phyloP scores from a whole-genome alignment of 2,888 invertebrate species.

The Stenchaetothrips biformis region DNA sequence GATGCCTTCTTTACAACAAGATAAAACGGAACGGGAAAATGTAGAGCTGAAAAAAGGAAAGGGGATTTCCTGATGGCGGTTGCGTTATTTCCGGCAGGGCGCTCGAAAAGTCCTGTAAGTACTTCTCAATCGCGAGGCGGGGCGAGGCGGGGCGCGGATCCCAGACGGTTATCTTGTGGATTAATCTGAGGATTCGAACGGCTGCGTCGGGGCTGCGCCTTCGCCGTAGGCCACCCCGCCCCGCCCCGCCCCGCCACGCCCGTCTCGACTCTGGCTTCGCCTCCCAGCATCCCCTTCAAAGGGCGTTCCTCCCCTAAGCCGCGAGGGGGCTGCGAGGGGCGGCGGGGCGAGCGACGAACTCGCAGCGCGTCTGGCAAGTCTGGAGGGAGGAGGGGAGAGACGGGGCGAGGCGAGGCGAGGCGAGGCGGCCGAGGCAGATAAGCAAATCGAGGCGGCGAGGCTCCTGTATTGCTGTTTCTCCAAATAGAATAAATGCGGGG shows the following conservation, averaged over 20 bases:
- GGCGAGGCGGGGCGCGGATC: not conserved
- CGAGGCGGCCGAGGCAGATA: not conserved
- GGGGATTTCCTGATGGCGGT: too few relatives aligned
- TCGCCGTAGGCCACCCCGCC: not conserved
- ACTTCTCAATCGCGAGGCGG: not conserved
- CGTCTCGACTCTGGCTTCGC: not conserved
- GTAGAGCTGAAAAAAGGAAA: too few relatives aligned
- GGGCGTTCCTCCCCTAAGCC: conserved; percentile 20
- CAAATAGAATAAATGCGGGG: too few relatives aligned
- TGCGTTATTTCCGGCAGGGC: not conserved
- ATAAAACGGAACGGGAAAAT: too few relatives aligned
- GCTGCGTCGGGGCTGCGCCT: not conserved
- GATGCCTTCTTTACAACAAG: too few relatives aligned
- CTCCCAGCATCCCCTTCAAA: not conserved
- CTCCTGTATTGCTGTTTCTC: too few relatives aligned
- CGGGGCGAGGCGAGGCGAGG: not conserved
- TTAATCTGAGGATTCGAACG: not conserved
- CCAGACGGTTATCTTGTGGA: conserved; percentile 3
- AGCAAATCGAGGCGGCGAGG: too few relatives aligned
- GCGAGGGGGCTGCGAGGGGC: not conserved
- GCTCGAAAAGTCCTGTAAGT: not conserved
- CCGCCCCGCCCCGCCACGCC: not conserved
- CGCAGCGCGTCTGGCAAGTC: not conserved
- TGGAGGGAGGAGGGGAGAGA: not conserved
- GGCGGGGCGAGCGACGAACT: not conserved